Evolutionary conservation across 1,140 invertebrate genomes (phyloP), one percentile per base, ranked within the genome.

Genomic region (Aricia agestis): DNA sequence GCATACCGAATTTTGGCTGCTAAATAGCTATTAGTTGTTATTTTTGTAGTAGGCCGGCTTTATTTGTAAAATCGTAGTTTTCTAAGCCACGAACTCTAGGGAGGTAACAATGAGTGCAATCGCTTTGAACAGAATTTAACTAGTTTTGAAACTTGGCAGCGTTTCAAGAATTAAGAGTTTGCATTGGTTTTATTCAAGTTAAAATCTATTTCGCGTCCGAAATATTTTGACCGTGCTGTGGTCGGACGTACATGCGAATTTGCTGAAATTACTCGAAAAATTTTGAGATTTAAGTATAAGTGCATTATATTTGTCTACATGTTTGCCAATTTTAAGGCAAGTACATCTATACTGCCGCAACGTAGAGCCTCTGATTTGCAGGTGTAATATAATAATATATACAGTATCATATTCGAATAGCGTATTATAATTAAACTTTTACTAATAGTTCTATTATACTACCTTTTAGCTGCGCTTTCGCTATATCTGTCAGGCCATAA

Each of bases 61-160:
- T 67, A 67, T 67, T 67, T 67, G 45, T 31, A 72, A 75, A 41
- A 71, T n/a, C 65, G 71, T 70, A 72, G 72, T 41, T 52, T 72
- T 68, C 68, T 69, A 71, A 75, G 58, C 68, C 70, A 58, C 70
- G 67, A 74, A 72, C 68, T 72, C 68, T 45, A 74, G 45, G 52
- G 45, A 31, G 59, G 68, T 72, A 74, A 76, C 75, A 76, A 76
- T 72, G 66, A 68, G 66, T 67, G 70, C 72, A 70, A 76, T 76
- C 70, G 75, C 68, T 72, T 69, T 74, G 72, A 76, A 76, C 70
- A 42, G 71, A 76, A 76, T 75, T 75, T 75, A 76, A 76, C 72
- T 70, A 74, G 70, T 76, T 76, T 58, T 59, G 58, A 75, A 69
- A 76, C 63, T 72, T 76, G 75, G 75, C 75, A 72, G 45, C 63